Conservation (phyloP, 2,888 invertebrate species). For the Congeria kusceri region DNA sequence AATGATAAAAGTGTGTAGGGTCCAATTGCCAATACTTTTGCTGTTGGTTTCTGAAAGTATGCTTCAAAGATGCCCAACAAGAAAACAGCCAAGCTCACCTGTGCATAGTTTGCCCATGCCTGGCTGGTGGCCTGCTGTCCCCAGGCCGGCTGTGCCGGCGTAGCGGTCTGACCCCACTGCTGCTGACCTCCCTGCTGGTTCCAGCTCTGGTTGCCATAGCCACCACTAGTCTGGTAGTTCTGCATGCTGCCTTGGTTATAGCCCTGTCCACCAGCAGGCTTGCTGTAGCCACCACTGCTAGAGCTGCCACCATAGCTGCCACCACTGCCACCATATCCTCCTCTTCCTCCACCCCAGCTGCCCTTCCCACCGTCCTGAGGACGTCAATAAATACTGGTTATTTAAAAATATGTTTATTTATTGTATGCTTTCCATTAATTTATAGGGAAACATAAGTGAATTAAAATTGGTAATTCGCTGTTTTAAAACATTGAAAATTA, state of each 20-base stretch:
- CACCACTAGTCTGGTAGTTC: constrained; percentile 26
- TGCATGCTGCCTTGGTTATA: constrained; percentile 55
- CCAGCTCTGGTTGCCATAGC: constrained; percentile 47
- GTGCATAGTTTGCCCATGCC: constrained; percentile 44
- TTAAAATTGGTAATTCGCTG: too few relatives aligned
- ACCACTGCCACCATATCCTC: constrained; percentile 26
- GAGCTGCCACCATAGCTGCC: constrained; percentile 23
- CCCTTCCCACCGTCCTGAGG: constrained; percentile 19
- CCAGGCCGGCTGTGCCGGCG: constrained; percentile 55
- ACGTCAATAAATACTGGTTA: too few relatives aligned
- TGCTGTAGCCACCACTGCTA: constrained; percentile 22
- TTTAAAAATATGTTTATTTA: too few relatives aligned
- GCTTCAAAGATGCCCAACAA: too few relatives aligned
- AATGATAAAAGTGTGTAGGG: too few relatives aligned
- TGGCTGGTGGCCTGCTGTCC: constrained; percentile 68
- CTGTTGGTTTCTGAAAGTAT: too few relatives aligned
- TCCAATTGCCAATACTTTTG: too few relatives aligned
- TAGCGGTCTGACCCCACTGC: constrained; percentile 21
- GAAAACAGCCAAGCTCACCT: neutral
- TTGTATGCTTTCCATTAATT: too few relatives aligned
- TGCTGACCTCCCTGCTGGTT: constrained; percentile 12
- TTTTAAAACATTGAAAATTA: too few relatives aligned
- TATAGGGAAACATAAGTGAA: too few relatives aligned
- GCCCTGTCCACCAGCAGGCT: constrained; percentile 35
- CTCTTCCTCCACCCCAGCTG: constrained; percentile 36